Conservation (phyloP, 2,797 vertebrate species). For the Sphaeramia orbicularis region DNA sequence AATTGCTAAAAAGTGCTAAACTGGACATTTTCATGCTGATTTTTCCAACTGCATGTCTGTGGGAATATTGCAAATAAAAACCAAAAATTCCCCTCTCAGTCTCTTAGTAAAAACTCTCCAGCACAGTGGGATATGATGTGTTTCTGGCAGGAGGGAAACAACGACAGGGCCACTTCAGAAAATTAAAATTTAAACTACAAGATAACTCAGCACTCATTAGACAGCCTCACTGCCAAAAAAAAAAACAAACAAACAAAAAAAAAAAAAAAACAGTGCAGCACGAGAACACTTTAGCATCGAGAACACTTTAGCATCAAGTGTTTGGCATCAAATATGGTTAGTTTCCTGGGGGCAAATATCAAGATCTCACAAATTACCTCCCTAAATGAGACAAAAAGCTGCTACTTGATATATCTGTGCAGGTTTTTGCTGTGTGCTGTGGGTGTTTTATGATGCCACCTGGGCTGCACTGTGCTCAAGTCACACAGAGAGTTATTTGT, state of each 20-base stretch:
- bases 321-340: slow-evolving; percentile 34
- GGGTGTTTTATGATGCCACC: slow-evolving; percentile 65
- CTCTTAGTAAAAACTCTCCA: too few species aligned
- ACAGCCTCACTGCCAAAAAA: slow-evolving; percentile 50
- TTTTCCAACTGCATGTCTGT: neutral
- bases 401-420: slow-evolving; percentile 52
- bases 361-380: slow-evolving; percentile 66
- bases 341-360: slow-evolving; percentile 48
- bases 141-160: slow-evolving; percentile 20
- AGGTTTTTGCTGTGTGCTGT: slow-evolving; percentile 32
- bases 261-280: slow-evolving; percentile 38
- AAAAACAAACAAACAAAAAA: too few species aligned
- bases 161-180: slow-evolving; percentile 23
- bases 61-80: neutral
- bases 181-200: slow-evolving; percentile 40
- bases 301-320: slow-evolving; percentile 34
- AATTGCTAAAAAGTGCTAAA: slow-evolving; percentile 46
- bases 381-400: slow-evolving; percentile 60
- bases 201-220: slow-evolving; percentile 40
- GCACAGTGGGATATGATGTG: neutral
- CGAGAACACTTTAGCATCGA: slow-evolving; percentile 31
- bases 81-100: neutral
- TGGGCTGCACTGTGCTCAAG: slow-evolving; percentile 38
- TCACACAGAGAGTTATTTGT: slow-evolving; percentile 56
- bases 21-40: slow-evolving; percentile 1